Conservation (phyloP, 1,140 invertebrate genomes). For the Drosophila paulistorum region DNA sequence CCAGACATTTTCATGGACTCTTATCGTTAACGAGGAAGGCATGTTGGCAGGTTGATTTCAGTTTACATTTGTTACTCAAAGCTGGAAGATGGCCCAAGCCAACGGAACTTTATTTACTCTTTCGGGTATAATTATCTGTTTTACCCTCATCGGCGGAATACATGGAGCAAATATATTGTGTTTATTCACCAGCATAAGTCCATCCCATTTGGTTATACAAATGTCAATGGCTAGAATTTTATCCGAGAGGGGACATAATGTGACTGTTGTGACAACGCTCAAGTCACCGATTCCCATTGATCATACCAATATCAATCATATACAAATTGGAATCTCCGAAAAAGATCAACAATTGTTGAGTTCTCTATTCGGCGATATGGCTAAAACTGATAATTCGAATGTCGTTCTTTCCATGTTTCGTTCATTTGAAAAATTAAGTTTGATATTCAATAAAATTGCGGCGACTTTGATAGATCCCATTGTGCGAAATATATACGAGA, state of each 20-base stretch:
- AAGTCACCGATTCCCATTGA: constrained; percentile 50
- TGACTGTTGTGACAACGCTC: constrained; percentile 61
- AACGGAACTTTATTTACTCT: constrained; percentile 4
- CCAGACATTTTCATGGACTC: neutral
- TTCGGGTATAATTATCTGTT: constrained; percentile 8
- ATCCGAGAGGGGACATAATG: constrained; percentile 69
- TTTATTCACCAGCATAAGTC: constrained; percentile 64
- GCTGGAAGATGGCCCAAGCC: constrained; percentile 31
- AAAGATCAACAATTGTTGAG: constrained; percentile 17
- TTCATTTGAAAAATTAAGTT: constrained; percentile 18
- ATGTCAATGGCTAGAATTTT: constrained; percentile 65
- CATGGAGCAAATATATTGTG: constrained; percentile 65
- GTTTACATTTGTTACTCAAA: constrained; percentile 20
- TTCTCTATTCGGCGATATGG: constrained; percentile 19
- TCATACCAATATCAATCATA: constrained; percentile 48
- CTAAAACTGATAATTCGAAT: constrained; percentile 35
- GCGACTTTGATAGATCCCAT: constrained; percentile 30
- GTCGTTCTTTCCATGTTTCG: constrained; percentile 18
- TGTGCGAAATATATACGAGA: constrained; percentile 47
- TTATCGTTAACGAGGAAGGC: neutral
- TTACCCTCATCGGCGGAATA: constrained; percentile 11
- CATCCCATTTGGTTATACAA: constrained; percentile 72
- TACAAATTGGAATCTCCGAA: constrained; percentile 42
- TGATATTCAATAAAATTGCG: constrained; percentile 35
- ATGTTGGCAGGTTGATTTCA: neutral